These are phyloP conservation scores for Chloroceryle aenea DNA, from an alignment of 2,113 vertebrate species.

Conservation along the genomic window DNA sequence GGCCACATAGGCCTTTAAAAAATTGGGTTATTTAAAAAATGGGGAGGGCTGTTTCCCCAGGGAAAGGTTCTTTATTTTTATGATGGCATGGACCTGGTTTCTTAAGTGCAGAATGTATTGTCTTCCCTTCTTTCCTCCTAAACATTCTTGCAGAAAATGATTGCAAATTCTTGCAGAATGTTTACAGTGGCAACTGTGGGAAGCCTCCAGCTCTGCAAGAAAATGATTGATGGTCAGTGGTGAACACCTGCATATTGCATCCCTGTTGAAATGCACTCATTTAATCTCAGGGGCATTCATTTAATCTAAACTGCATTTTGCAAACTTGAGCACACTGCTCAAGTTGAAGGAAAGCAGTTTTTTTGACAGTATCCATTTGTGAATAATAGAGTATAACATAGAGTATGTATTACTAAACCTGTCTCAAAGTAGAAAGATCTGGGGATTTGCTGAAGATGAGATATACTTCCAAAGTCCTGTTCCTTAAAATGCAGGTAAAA, in stretches of 20 bases:
- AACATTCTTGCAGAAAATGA: background rate
- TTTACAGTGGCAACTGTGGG: background rate
- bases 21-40: background rate
- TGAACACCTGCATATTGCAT: slow-evolving; percentile 8
- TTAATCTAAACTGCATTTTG: slow-evolving; percentile 36
- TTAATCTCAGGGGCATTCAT: slow-evolving; percentile 20
- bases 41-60: background rate
- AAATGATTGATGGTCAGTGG: slow-evolving; percentile 27
- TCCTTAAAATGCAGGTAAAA: slow-evolving; percentile 37
- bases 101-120: background rate
- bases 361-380: slow-evolving; percentile 20
- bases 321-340: background rate
- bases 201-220: slow-evolving; percentile 9
- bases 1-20: background rate
- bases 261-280: background rate
- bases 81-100: background rate
- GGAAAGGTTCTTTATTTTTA: background rate
- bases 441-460: background rate
- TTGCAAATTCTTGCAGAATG: background rate
- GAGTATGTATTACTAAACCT: background rate
- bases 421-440: background rate
- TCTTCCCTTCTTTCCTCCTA: background rate
- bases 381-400: background rate
- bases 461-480: background rate
- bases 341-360: background rate